Conservation (phyloP, 1,140 invertebrate species). For the Drosophila ohnishii region DNA sequence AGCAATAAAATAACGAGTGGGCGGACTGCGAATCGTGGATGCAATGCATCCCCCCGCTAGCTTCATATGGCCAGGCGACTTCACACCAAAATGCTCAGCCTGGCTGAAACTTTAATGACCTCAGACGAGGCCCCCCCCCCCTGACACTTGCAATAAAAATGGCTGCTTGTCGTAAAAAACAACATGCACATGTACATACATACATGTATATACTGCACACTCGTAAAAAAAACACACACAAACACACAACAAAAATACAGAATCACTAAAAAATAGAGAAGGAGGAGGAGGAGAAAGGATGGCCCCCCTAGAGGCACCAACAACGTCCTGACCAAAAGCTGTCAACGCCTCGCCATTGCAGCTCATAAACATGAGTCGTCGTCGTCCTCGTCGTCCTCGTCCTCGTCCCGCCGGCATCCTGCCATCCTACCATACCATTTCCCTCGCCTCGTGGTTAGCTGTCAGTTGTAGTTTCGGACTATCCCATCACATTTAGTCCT, state of each 20-base stretch:
- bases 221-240: constrained; percentile 13
- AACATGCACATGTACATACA: constrained; percentile 16
- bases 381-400: neutral
- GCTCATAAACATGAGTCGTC: constrained; percentile 64
- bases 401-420: neutral
- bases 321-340: constrained; percentile 49
- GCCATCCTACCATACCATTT: neutral
- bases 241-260: constrained; percentile 12
- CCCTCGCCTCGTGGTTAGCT: constrained; percentile 8
- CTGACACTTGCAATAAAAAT: constrained; percentile 72
- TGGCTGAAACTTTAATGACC: constrained; percentile 73
- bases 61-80: constrained; percentile 42
- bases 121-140: constrained; percentile 57
- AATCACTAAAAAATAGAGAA: constrained; percentile 24
- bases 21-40: constrained; percentile 6
- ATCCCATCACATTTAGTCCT: constrained; percentile 62
- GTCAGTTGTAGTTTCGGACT: constrained; percentile 54
- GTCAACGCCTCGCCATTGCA: constrained; percentile 72
- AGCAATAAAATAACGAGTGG: constrained; percentile 67
- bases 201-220: neutral
- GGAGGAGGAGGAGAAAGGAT: constrained; percentile 6
- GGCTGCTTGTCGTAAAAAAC: constrained; percentile 67
- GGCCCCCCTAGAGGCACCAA: constrained; percentile 1
- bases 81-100: constrained; percentile 48
- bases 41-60: constrained; percentile 2